Percentiles rank a stretch among this genome's conserved stretches.
Conservation (phyloP, 2,888 invertebrate genomes). For the Orthonevra nobilis region DNA sequence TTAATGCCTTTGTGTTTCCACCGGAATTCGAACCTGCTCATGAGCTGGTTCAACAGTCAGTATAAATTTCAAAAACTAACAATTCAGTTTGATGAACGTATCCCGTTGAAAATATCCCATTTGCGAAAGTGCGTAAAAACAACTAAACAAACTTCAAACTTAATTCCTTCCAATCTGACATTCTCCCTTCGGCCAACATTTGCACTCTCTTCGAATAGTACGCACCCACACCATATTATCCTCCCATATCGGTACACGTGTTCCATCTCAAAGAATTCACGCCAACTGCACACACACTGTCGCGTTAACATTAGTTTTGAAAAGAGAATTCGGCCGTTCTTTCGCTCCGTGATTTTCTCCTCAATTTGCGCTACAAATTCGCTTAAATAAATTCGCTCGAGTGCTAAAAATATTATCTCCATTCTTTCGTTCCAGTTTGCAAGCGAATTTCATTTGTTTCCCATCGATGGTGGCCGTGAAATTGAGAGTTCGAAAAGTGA, state of each 20-base stretch:
- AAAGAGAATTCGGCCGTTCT: conserved; percentile 61
- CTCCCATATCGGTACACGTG: conserved; percentile 29
- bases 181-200: conserved; percentile 16
- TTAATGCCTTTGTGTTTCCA: too few species aligned
- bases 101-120: conserved; percentile 21
- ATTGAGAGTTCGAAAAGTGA: conserved; percentile 44
- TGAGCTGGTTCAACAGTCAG: too few species aligned
- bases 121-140: conserved; percentile 30
- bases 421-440: not conserved
- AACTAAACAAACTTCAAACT: conserved; percentile 28
- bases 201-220: conserved; percentile 34
- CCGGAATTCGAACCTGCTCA: too few species aligned
- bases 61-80: too few species aligned
- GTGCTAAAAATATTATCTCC: conserved; percentile 7
- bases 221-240: conserved; percentile 21
- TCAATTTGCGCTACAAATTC: conserved; percentile 44
- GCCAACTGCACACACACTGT: conserved; percentile 30
- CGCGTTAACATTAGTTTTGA: conserved; percentile 50
- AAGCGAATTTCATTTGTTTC: conserved; percentile 23
- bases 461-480: not conserved
- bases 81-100: conserved; percentile 23
- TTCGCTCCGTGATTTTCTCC: conserved; percentile 59
- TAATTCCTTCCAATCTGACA: conserved; percentile 58
- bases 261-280: conserved; percentile 55
- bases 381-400: conserved; percentile 29